Conservation (phyloP, 2,113 vertebrate genomes). For the Burhinus bistriatus region DNA sequence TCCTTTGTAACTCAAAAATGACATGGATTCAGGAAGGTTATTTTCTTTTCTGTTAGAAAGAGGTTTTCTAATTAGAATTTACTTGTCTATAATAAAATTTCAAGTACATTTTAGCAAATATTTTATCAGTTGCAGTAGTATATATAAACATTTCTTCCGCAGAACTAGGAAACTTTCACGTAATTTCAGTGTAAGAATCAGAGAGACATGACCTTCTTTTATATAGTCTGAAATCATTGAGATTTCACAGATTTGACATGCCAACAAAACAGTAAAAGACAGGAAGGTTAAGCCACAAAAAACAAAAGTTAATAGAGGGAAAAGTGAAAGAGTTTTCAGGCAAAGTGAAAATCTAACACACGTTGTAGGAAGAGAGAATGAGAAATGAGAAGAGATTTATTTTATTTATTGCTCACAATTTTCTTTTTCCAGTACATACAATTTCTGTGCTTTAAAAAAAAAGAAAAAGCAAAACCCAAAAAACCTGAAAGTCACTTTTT, state of each 20-base stretch:
- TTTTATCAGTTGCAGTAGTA: not conserved
- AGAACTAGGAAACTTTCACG: not conserved
- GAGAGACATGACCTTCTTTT: not conserved
- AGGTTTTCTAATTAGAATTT: not conserved
- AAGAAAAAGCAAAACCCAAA: not conserved
- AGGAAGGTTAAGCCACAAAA: not conserved
- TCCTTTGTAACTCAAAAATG: not conserved
- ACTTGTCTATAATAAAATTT: not conserved
- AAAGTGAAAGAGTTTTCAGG: not conserved
- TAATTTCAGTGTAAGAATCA: not conserved
- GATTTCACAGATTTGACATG: not conserved
- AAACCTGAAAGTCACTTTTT: not conserved
- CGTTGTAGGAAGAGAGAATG: not conserved
- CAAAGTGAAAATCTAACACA: not conserved
- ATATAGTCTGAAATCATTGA: not conserved
- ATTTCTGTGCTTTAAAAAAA: not conserved
- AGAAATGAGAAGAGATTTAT: not conserved
- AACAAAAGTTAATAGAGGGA: not conserved
- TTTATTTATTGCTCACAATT: not conserved
- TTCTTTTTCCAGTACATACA: not conserved
- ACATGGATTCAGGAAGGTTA: not conserved
- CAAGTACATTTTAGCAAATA: not conserved
- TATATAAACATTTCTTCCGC: not conserved
- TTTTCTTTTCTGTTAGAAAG: not conserved
- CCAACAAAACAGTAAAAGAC: not conserved